Evolutionary conservation across 1,140 invertebrate species (phyloP), one percentile per base, ranked within the genome.

Genomic region (Aphidius ervi): DNA sequence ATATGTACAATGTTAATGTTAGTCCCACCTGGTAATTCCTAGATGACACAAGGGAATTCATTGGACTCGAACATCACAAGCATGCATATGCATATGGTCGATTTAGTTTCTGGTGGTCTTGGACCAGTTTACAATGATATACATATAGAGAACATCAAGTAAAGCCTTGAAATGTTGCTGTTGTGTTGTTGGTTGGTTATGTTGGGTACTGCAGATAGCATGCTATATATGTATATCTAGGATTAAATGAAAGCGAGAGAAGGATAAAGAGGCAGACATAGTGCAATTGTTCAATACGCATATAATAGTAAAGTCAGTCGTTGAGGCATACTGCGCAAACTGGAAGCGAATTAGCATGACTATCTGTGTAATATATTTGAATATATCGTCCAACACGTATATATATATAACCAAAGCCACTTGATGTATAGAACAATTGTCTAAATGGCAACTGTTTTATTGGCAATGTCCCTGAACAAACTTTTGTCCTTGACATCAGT

Each of bases 361-460:
- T 73, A 73, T 74, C 70, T 72, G 66, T 62, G 64, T 74, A 72
- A 74, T 74, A 74, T 73, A 73, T 73, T 74, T 68, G 69, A 72
- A 65, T 70, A 67, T 72, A 72, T 72, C 68, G 68, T 70, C 63
- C 68, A 62, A 71, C 69, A 68, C 65, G 69, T 63, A 43, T 64
- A 31, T 31, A 23, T 23, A 31, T 1, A 31, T n/a, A 60, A 58
- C 60, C 65, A 58, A 58, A 59, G 37, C 64, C 61, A 56, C 59
- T 62, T 71, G 68, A 69, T 72, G 65, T 70, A 73, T 59, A 47
- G 16, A 16, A 16, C 16, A 16, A 16, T 16, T 42, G 8, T 42
- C 61, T 58, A 16, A 16, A 68, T 65, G 7, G 50, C 31, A 48
- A 56, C 61, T 59, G 65, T 59, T 71, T 72, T 70, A 72, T 72